Evolutionary conservation across 2,113 vertebrate genomes (phyloP).

Genomic region (Macrotus californicus): DNA sequence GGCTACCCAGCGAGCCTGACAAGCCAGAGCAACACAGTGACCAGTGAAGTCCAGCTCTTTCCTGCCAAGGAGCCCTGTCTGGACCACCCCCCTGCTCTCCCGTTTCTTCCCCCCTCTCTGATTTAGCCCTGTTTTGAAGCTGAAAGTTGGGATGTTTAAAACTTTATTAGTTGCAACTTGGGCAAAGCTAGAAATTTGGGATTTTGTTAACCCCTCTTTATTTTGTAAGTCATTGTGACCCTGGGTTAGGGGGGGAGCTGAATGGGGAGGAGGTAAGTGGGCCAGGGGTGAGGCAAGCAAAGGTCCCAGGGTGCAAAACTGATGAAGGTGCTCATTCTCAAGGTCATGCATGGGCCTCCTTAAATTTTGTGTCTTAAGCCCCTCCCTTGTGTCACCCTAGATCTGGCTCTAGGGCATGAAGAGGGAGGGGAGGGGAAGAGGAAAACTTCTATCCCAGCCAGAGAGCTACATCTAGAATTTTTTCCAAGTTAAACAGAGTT

Average conservation of each 20-base stretch:
- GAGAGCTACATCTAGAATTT: conserved; percentile 13
- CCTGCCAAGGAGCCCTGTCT: background rate
- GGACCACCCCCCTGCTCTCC: background rate
- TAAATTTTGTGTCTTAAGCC: too few species aligned
- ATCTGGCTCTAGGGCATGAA: background rate
- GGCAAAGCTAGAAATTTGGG: background rate
- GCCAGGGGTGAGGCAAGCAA: background rate
- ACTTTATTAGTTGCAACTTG: background rate
- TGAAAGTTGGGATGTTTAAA: background rate
- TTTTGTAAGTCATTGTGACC: background rate
- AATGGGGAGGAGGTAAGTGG: background rate
- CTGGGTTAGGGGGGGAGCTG: background rate
- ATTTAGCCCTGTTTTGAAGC: background rate
- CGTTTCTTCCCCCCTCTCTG: background rate
- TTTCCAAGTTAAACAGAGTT: conserved; percentile 45
- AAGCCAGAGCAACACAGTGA: background rate
- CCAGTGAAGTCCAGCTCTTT: background rate
- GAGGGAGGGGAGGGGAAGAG: background rate
- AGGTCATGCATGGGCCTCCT: background rate
- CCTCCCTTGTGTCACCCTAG: background rate
- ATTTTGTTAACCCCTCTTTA: background rate
- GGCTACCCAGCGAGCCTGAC: background rate
- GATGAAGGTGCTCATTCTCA: background rate
- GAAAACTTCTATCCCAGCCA: background rate
- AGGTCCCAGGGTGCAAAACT: background rate